phyloP scores from a whole-genome alignment of 2,797 vertebrate species.

The Sebastes minor region DNA sequence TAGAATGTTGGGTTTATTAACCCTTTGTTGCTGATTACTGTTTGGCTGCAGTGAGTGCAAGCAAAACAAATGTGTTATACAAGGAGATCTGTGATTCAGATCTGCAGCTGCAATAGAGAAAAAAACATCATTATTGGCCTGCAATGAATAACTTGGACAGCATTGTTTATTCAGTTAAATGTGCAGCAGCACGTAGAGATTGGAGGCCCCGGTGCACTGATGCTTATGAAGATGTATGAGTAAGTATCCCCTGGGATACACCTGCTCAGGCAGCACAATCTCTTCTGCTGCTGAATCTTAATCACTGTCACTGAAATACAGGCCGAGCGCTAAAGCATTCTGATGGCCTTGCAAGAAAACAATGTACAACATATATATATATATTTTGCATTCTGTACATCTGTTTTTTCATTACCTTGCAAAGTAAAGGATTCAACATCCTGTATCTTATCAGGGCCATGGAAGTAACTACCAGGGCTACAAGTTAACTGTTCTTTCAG shows the following conservation, averaged over 20 bases:
- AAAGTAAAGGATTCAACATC: neutral
- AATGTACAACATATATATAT: neutral
- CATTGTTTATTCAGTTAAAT: constrained; percentile 36
- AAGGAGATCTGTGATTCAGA: neutral
- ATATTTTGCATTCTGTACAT: constrained; percentile 5
- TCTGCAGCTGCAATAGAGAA: neutral
- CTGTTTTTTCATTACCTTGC: constrained; percentile 35
- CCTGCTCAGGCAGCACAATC: constrained; percentile 22
- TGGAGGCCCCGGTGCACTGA: neutral
- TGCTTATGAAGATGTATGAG: constrained; percentile 40
- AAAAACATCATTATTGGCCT: neutral
- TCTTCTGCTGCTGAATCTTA: constrained; percentile 31
- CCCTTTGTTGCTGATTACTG: neutral
- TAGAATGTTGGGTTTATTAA: neutral
- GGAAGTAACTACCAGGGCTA: too few species aligned
- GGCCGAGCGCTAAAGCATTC: constrained; percentile 4
- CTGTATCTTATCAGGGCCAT: neutral
- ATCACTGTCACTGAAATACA: constrained; percentile 17
- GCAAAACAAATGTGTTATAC: neutral
- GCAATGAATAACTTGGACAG: constrained; percentile 28
- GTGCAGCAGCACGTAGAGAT: neutral
- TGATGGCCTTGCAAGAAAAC: constrained; percentile 38
- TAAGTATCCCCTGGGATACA: constrained; percentile 19
- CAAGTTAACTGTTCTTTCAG: too few species aligned
- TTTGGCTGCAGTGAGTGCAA: neutral